These are phyloP conservation scores for Drosophila ambigua DNA, from an alignment of 1,140 invertebrate species.

Conservation along the genomic window DNA sequence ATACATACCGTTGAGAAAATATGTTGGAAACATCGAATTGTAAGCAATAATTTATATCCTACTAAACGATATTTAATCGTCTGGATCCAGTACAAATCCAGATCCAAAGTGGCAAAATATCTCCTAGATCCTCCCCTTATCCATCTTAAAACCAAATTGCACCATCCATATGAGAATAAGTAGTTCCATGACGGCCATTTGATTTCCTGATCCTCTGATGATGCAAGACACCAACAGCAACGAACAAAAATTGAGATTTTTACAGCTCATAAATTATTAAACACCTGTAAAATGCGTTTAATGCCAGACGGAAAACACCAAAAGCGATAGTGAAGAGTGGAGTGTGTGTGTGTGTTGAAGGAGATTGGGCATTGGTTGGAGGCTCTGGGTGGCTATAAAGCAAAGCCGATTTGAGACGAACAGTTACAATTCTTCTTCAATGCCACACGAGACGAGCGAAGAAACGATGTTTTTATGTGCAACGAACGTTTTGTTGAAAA, in stretches of 20 bases:
- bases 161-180: conserved; percentile 11
- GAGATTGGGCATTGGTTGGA: background rate
- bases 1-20: background rate
- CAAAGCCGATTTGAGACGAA: conserved; percentile 74
- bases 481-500: conserved; percentile 81
- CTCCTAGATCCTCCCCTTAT: background rate
- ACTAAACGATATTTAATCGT: no score
- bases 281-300: conserved; percentile 77
- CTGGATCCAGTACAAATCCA: background rate
- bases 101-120: no score
- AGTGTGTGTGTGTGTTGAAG: no score
- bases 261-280: conserved; percentile 77
- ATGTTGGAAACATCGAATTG: no score
- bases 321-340: conserved; percentile 14
- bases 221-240: conserved; percentile 17
- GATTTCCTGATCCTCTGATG: conserved; percentile 11
- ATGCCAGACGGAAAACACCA: conserved; percentile 53
- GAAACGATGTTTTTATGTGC: conserved; percentile 70
- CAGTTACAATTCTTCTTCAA: conserved; percentile 63
- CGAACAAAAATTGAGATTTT: conserved; percentile 63
- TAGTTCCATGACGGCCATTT: background rate
- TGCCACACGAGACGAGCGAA: conserved; percentile 43
- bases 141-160: background rate
- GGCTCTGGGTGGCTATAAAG: conserved; percentile 52
- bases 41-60: no score